Evolutionary conservation across 2,888 invertebrate species (phyloP), one percentile per base, ranked within the genome.

Genomic region (Dione juno): DNA sequence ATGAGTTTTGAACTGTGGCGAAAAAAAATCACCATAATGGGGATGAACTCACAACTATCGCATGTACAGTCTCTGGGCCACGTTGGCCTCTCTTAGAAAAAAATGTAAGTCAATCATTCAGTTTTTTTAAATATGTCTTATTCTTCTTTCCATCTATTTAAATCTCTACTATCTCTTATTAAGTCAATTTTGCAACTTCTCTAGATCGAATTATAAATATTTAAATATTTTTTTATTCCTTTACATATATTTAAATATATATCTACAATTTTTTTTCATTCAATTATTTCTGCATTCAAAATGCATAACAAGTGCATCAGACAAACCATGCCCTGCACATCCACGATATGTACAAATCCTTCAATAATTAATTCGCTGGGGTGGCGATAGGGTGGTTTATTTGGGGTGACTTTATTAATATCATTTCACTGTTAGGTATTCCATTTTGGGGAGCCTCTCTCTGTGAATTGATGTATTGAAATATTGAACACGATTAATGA

Each of bases 301-400:
- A n/a, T n/a, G n/a, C n/a, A n/a, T n/a, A n/a, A 66, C 66, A 57
- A 61, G 14, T 57, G 14, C 14, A 59, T 41, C 58, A 63, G 48
- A 58, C 63, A 19, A 59, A 52, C 16, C 21, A 21, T 45, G 28
- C 43, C 21, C 10, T 48, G 45, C 35, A 57, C 40, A 50, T 67
- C 41, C 45, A 21, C 67, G 21, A 66, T 58, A 70, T 64, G 54
- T 45, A 67, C 65, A 67, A 67, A 67, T 70, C 66, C 66, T 66
- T 73, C 73, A 73, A 73, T 73, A 73, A 68, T 61, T 65, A 68
- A 71, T 66, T 45, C 57, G 63, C 50, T 54, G 63, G 63, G 70
- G 73, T 64, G 63, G 67, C 58, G 52, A 41, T 37, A 58, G 72
- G 69, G 63, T 58, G 66, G 52, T 37, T 48, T 70, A 63, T 66